Percentiles rank a stretch among this genome's conserved stretches.
phyloP scores from a whole-genome alignment of 2,113 vertebrate species.

The Cygnus buccinator region DNA sequence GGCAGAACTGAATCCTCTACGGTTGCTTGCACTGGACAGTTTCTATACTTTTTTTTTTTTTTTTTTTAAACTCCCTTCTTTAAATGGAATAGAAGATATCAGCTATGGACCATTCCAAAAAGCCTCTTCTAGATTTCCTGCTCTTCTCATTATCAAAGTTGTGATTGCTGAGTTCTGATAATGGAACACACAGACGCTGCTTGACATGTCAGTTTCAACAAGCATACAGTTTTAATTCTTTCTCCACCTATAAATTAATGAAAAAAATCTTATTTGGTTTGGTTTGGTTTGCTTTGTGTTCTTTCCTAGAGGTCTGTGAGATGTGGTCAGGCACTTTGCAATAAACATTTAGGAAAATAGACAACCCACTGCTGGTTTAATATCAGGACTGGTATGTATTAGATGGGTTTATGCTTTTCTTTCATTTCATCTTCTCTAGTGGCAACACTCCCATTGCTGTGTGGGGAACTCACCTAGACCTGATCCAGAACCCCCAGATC shows the following conservation, averaged over 20 bases:
- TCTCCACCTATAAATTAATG: neutral
- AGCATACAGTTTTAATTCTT: neutral
- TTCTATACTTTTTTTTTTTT: fast-evolving
- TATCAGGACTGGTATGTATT: neutral
- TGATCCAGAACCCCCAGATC: slow-evolving; percentile 96
- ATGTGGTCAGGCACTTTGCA: neutral
- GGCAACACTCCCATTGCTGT: slow-evolving; percentile 94
- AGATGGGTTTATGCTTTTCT: neutral
- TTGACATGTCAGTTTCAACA: neutral
- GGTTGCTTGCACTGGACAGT: neutral
- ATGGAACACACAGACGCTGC: neutral
- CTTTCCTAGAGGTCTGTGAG: fast-evolving
- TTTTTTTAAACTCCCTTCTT: neutral
- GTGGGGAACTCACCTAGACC: slow-evolving; percentile 95
- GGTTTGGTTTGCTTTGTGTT: neutral
- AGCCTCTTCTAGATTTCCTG: neutral
- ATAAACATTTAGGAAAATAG: neutral
- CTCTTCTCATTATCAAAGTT: neutral
- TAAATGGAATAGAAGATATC: fast-evolving
- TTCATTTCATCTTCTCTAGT: slow-evolving; percentile 69
- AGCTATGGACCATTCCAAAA: neutral
- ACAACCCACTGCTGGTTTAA: neutral
- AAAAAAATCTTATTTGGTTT: neutral
- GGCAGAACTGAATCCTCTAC: neutral
- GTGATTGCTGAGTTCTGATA: neutral